Evolutionary conservation across 2,888 invertebrate genomes (phyloP).

Genomic region (Drosophila colorata): DNA sequence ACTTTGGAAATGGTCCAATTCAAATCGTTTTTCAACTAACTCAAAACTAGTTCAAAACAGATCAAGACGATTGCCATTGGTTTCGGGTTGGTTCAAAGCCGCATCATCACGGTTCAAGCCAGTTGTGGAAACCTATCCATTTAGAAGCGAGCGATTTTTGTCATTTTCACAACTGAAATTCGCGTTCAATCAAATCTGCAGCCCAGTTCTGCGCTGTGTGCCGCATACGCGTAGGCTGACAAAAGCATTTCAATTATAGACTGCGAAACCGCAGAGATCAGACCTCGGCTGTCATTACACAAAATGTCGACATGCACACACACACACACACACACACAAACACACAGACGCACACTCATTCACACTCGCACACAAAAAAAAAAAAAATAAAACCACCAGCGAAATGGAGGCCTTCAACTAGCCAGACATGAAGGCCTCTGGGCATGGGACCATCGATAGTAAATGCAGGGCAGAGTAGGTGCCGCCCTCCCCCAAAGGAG

Average conservation of each 20-base stretch:
- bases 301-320: slow-evolving; percentile 23
- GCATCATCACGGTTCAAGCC: background rate
- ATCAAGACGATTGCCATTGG: background rate
- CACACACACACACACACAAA: background rate
- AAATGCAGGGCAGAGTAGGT: background rate
- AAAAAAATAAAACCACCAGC: slow-evolving; percentile 18
- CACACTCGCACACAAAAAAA: slow-evolving; percentile 1
- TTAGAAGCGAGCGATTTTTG: slow-evolving; percentile 3
- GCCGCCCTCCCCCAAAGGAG: too few relatives aligned
- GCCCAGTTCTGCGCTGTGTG: background rate
- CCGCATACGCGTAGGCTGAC: slow-evolving; percentile 8
- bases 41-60: background rate
- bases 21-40: too few relatives aligned
- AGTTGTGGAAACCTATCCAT: background rate
- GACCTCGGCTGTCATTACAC: slow-evolving; percentile 41
- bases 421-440: slow-evolving; percentile 30
- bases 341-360: background rate
- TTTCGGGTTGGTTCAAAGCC: background rate
- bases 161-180: slow-evolving; percentile 5
- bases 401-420: slow-evolving; percentile 27
- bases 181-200: slow-evolving; percentile 7
- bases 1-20: too few relatives aligned
- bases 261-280: slow-evolving; percentile 49
- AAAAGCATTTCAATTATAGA: slow-evolving; percentile 55
- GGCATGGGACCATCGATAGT: slow-evolving; percentile 8